Conservation (phyloP, 2,888 invertebrate species). For the Drosophila quinaria region DNA sequence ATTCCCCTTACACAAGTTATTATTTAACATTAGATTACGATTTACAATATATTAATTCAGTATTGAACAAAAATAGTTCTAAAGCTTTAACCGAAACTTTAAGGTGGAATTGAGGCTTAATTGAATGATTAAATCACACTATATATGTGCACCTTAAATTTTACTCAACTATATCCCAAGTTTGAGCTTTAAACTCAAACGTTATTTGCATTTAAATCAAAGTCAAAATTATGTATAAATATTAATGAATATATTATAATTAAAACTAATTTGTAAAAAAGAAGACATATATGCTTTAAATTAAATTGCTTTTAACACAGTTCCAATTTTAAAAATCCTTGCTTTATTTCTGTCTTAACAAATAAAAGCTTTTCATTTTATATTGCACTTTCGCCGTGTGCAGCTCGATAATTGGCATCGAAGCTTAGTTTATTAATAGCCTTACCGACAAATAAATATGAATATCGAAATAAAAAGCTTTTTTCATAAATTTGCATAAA, state of each 20-base stretch:
- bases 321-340: neutral
- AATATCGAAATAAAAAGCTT: slow-evolving; percentile 19
- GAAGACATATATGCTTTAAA: neutral
- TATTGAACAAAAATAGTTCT: neutral
- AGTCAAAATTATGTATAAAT: neutral
- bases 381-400: slow-evolving; percentile 8
- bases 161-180: no score
- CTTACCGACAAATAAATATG: slow-evolving; percentile 4
- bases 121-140: neutral
- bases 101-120: neutral
- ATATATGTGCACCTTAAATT: no score
- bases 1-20: no score
- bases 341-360: neutral
- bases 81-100: neutral
- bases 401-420: neutral
- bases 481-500: slow-evolving; percentile 51
- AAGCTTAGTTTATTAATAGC: slow-evolving; percentile 23
- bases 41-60: neutral
- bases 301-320: neutral
- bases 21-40: no score
- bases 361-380: neutral
- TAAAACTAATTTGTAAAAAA: neutral
- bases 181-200: no score
- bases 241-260: neutral
- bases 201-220: no score